Base-by-base conservation (phyloP, 2,888 invertebrate genomes). In the Craniophora ligustri region DNA sequence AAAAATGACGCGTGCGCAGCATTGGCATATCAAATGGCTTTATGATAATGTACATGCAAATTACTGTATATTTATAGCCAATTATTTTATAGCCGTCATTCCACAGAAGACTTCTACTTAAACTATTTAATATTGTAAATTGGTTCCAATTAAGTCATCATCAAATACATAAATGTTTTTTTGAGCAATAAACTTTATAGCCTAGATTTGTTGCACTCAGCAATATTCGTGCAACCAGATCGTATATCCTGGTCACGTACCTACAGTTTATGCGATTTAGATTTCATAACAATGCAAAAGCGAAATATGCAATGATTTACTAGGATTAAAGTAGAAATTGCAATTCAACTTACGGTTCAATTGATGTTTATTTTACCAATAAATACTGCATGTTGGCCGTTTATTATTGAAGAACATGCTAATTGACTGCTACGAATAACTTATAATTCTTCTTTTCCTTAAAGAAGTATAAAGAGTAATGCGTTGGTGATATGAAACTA, bases 161-260 rank as follows among this genome's bases (percentile, higher is more conserved):
- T 16, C 35, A 13, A 26, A 28, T 13, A 16, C 0, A 8, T 18
- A 21, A 18, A 7, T 1, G 1, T 26, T 42, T 61, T n/a, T 34
- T 21, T 21, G 15, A 13, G 15, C 26, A 11, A 2, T 15, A 23
- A 44, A 50, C 40, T 59, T n/a, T 39, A 47, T 40, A 59, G 34
- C 34, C 5, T 1, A 16, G 36, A 21, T 46, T 53, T 58, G 39
- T 49, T 51, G 53, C 53, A 69, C 34, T 59, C 41, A 48, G 51
- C 34, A 47, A 47, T 58, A 45, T 31, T 28, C 45, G 28, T 47
- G 59, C 40, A 48, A 32, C 35, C 58, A 45, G 70, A 70, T 70
- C 57, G 32, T 23, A 67, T 72, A 58, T 58, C 58, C 55, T 26
- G 57, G 65, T 55, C 71, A 72, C 74, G 71, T 57, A 60, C 41